A percentile compares a stretch with the other conserved stretches of the same genome.
phyloP scores from a whole-genome alignment of 2,888 invertebrate genomes.

The Eupithecia exiguata region DNA sequence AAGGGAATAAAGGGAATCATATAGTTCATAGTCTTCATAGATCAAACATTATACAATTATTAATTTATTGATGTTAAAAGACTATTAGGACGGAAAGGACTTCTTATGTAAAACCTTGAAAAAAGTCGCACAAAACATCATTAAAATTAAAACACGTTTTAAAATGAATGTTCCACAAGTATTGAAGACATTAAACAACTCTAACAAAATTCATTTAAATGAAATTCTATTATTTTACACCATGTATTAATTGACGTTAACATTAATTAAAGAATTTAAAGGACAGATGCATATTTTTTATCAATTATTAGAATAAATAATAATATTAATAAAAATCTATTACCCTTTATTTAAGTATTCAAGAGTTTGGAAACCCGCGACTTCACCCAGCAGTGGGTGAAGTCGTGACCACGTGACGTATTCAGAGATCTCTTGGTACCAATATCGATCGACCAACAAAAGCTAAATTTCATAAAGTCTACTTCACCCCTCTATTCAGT shows the following conservation, averaged over 20 bases:
- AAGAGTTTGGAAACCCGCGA: not conserved
- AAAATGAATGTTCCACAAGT: not conserved
- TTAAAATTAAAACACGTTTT: not conserved
- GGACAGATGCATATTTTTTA: no score
- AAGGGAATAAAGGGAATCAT: no score
- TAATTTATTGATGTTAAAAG: no score
- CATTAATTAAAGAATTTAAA: no score
- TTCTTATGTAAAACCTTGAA: not conserved
- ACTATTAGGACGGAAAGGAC: no score
- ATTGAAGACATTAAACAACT: not conserved
- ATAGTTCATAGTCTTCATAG: not conserved
- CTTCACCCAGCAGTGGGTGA: not conserved
- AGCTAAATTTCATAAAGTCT: conserved; percentile 34
- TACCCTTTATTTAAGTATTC: not conserved
- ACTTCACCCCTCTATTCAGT: conserved; percentile 35
- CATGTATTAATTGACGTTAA: no score
- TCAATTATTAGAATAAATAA: no score
- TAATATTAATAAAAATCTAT: no score
- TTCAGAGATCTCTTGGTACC: conserved; percentile 9
- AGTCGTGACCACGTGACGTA: not conserved
- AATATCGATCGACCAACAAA: conserved; percentile 33
- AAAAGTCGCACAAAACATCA: not conserved
- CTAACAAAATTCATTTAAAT: not conserved
- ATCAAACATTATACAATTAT: not conserved
- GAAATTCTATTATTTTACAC: no score